Conservation (phyloP, 2,888 invertebrate genomes). For the Hydrotaea cyrtoneurina region DNA sequence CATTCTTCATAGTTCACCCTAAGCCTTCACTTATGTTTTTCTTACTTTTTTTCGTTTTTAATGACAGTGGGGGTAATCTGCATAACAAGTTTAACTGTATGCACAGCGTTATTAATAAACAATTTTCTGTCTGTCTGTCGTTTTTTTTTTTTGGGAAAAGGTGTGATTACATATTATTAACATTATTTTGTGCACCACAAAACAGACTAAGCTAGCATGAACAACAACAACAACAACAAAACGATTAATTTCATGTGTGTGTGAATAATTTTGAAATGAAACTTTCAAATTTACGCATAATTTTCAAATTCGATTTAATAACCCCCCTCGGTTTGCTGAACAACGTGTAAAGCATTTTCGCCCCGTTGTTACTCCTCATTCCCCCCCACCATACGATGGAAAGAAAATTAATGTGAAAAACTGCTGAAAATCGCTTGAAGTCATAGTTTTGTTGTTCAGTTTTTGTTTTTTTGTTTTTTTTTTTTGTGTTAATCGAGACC, state of each 20-base stretch:
- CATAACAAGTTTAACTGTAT: conserved; percentile 58
- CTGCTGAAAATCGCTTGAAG: conserved; percentile 41
- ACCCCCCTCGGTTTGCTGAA: background rate
- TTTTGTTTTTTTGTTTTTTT: background rate
- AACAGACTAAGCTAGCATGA: no score
- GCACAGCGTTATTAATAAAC: conserved; percentile 46
- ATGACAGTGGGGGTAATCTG: conserved; percentile 57
- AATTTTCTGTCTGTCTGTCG: conserved; percentile 29
- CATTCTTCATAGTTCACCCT: background rate
- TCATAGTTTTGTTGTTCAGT: background rate
- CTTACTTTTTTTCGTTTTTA: background rate
- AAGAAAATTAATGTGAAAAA: conserved; percentile 15
- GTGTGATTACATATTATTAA: conserved; percentile 53
- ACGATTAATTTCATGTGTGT: conserved; percentile 12
- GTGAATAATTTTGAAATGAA: conserved; percentile 1
- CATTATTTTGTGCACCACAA: background rate
- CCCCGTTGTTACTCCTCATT: no score
- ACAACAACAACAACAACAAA: background rate
- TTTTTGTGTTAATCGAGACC: conserved; percentile 51
- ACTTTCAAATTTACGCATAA: conserved; percentile 60
- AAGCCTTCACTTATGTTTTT: background rate
- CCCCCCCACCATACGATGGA: background rate
- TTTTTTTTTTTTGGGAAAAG: conserved; percentile 7
- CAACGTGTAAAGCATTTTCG: no score
- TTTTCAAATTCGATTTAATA: conserved; percentile 13